These are phyloP conservation scores for Gambusia yucatana DNA, from an alignment of 2,797 vertebrate species.

Conservation along the genomic window DNA sequence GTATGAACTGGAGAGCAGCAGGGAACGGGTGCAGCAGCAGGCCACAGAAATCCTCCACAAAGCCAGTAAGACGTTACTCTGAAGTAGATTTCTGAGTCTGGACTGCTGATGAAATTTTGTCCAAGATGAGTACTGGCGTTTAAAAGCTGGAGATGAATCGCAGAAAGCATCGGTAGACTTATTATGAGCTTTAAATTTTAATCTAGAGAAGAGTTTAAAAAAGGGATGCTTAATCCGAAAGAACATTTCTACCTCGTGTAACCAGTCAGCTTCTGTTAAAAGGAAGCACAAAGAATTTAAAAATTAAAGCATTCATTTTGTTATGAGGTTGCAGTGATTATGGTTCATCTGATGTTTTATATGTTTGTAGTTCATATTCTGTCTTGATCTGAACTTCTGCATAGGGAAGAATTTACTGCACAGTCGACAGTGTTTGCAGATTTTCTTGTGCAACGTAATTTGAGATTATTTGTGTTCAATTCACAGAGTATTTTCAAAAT, in stretches of 20 bases:
- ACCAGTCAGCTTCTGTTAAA: not conserved
- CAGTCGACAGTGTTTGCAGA: no score
- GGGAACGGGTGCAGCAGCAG: conserved; percentile 94
- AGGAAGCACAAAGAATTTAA: not conserved
- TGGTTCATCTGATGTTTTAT: not conserved
- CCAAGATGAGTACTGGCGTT: not conserved
- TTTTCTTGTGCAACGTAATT: no score
- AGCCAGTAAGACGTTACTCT: conserved; percentile 84
- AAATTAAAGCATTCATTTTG: not conserved
- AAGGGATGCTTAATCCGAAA: not conserved
- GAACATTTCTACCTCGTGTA: not conserved
- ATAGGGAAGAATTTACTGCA: no score
- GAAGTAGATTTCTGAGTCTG: not conserved
- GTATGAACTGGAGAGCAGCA: conserved; percentile 92
- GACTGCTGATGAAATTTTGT: not conserved
- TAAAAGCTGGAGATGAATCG: not conserved
- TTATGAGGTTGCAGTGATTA: not conserved
- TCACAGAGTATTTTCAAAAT: no score
- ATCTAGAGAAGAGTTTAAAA: not conserved
- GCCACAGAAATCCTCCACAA: conserved; percentile 96
- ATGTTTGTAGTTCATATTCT: not conserved
- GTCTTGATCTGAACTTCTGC: not conserved
- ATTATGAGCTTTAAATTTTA: not conserved
- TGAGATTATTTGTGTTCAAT: no score
- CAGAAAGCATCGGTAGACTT: not conserved